Percentiles rank a stretch among this genome's conserved stretches.
These are phyloP conservation scores for Sinocyclocheilus grahami DNA, from an alignment of 2,113 vertebrate species.

Conservation along the genomic window DNA sequence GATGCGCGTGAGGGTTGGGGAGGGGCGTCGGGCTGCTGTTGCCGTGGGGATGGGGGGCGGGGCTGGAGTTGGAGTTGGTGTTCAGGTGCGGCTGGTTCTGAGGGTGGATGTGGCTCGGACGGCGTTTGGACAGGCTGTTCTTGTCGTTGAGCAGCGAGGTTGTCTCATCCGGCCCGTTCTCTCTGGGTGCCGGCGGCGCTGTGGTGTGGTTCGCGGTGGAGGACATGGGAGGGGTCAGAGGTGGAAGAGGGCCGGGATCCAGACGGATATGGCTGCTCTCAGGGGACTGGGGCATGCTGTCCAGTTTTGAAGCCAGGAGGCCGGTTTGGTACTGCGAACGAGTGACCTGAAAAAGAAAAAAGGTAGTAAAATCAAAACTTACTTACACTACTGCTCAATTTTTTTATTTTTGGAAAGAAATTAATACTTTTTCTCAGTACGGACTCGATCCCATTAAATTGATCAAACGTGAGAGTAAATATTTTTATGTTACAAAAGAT, in stretches of 20 bases:
- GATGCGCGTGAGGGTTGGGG: constrained; percentile 61
- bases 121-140: constrained; percentile 79
- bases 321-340: constrained; percentile 94
- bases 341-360: constrained; percentile 76
- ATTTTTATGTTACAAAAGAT: too few relatives aligned
- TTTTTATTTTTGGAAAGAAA: too few relatives aligned
- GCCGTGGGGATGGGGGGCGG: too few relatives aligned
- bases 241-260: constrained; percentile 62
- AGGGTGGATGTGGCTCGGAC: constrained; percentile 67
- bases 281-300: constrained; percentile 87
- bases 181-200: constrained; percentile 57
- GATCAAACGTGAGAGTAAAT: too few relatives aligned
- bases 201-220: constrained; percentile 58
- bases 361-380: background rate
- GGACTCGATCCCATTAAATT: too few relatives aligned
- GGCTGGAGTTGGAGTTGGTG: constrained; percentile 9
- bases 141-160: constrained; percentile 85
- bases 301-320: constrained; percentile 85
- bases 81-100: constrained; percentile 47
- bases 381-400: too few relatives aligned
- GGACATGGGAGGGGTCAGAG: constrained; percentile 34
- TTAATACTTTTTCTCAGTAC: background rate
- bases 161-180: constrained; percentile 78
- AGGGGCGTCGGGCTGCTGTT: constrained; percentile 59
- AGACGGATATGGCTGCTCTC: constrained; percentile 73